Evolutionary conservation across 2,113 vertebrate genomes (phyloP).

Genomic region (Pongo abelii): DNA sequence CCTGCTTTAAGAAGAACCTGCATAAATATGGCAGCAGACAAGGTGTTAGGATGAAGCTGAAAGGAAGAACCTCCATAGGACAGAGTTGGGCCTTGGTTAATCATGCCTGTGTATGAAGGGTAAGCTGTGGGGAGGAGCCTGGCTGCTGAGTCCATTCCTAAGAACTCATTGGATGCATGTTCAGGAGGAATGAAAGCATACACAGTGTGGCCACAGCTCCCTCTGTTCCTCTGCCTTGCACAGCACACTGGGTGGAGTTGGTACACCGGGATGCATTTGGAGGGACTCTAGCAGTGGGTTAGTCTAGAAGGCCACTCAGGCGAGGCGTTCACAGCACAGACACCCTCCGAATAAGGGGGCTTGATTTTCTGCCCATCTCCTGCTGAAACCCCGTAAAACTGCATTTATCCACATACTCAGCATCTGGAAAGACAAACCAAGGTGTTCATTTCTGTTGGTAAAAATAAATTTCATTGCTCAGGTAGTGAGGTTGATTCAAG

Average conservation of each 20-base stretch:
- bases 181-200: rapidly evolving
- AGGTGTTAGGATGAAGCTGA: rapidly evolving
- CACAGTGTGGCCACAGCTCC: rapidly evolving
- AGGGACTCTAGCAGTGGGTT: rapidly evolving
- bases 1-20: rapidly evolving
- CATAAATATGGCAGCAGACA: rapidly evolving
- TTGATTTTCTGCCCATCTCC: neutral
- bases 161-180: rapidly evolving
- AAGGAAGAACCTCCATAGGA: rapidly evolving
- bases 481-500: rapidly evolving
- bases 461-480: rapidly evolving
- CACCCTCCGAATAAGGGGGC: neutral
- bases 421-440: neutral
- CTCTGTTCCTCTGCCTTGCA: rapidly evolving
- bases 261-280: rapidly evolving
- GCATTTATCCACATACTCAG: rapidly evolving
- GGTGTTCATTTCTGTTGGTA: rapidly evolving
- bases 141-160: rapidly evolving
- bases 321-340: rapidly evolving
- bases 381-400: rapidly evolving
- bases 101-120: rapidly evolving
- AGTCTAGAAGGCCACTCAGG: rapidly evolving
- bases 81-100: rapidly evolving
- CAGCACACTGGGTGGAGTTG: rapidly evolving
- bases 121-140: rapidly evolving